Percentiles rank a stretch among this genome's conserved stretches.
phyloP scores from a whole-genome alignment of 2,113 vertebrate species.

The Oryzias woworae region DNA sequence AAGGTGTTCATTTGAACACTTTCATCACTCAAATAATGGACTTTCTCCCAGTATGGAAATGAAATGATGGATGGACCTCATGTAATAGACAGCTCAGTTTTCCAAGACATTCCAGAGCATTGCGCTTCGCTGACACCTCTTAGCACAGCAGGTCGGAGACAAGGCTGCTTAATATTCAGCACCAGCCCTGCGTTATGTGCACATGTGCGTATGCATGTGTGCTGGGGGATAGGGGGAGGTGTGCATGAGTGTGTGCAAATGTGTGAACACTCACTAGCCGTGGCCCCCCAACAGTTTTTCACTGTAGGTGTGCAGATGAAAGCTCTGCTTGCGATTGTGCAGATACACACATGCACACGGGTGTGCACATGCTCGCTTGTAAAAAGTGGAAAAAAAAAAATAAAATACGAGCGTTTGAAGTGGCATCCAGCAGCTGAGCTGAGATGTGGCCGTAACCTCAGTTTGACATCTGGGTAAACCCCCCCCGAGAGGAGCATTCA shows the following conservation, averaged over 20 bases:
- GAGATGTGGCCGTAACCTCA: constrained; percentile 60
- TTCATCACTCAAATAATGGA: no score
- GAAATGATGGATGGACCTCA: neutral
- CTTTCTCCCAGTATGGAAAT: no score
- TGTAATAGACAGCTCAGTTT: constrained; percentile 9
- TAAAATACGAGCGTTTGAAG: constrained; percentile 54
- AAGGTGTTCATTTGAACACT: no score
- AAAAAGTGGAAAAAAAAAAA: constrained; percentile 10
- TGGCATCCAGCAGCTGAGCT: constrained; percentile 54
- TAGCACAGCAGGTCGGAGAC: constrained; percentile 11
- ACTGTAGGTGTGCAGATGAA: constrained; percentile 70
- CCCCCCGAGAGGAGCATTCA: constrained; percentile 13
- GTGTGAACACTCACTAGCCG: constrained; percentile 25
- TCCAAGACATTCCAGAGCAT: constrained; percentile 7
- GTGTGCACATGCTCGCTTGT: constrained; percentile 7
- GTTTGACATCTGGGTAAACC: constrained; percentile 62
- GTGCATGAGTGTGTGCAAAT: constrained; percentile 4
- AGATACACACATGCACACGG: neutral
- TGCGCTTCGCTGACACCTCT: constrained; percentile 19
- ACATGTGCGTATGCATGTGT: constrained; percentile 8
- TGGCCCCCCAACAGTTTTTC: constrained; percentile 47
- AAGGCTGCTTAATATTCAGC: constrained; percentile 48
- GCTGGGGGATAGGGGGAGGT: neutral
- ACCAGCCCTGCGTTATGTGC: constrained; percentile 12
- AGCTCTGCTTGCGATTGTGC: constrained; percentile 15